A percentile compares a stretch with the other conserved stretches of the same genome.
Evolutionary conservation across 2,113 vertebrate species (phyloP).

Genomic region (Pungitius pungitius): DNA sequence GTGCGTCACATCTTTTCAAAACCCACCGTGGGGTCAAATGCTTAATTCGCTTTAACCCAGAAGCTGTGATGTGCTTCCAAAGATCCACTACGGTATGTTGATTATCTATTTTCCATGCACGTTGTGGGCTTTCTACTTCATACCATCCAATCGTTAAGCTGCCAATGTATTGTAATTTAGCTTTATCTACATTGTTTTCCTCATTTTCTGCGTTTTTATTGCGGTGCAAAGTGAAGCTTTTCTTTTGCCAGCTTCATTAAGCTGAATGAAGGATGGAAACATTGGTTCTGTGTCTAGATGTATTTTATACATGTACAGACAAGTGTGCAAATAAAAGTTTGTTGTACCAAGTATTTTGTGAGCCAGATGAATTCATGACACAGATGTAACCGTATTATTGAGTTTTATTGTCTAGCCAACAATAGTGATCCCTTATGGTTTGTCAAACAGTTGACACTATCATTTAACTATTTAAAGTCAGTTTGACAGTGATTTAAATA

Average conservation of each 20-base stretch:
- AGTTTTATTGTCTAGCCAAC: slow-evolving; percentile 68
- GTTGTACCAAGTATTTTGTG: slow-evolving; percentile 54
- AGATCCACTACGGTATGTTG: slow-evolving; percentile 62
- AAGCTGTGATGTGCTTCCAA: slow-evolving; percentile 74
- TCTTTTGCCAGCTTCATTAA: slow-evolving; percentile 32
- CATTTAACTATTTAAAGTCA: slow-evolving; percentile 51
- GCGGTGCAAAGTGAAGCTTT: slow-evolving; percentile 2
- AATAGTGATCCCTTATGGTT: slow-evolving; percentile 70
- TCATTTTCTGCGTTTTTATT: slow-evolving; percentile 30
- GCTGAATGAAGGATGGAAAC: slow-evolving; percentile 34
- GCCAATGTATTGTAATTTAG: slow-evolving; percentile 15
- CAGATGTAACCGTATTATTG: slow-evolving; percentile 32
- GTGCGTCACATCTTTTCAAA: neutral
- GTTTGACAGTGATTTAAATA: slow-evolving; percentile 44
- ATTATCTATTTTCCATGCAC: slow-evolving; percentile 7
- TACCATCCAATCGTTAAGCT: slow-evolving; percentile 8
- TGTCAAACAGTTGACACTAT: slow-evolving; percentile 39
- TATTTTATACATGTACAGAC: slow-evolving; percentile 78
- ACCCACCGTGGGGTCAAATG: neutral
- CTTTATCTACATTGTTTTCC: slow-evolving; percentile 15
- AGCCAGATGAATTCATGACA: slow-evolving; percentile 27
- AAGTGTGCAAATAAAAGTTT: slow-evolving; percentile 77
- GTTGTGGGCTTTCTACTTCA: slow-evolving; percentile 21
- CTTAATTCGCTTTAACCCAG: neutral
- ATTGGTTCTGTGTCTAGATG: slow-evolving; percentile 59